Evolutionary conservation across 2,888 invertebrate species (phyloP).

Genomic region (Phoronis australis): DNA sequence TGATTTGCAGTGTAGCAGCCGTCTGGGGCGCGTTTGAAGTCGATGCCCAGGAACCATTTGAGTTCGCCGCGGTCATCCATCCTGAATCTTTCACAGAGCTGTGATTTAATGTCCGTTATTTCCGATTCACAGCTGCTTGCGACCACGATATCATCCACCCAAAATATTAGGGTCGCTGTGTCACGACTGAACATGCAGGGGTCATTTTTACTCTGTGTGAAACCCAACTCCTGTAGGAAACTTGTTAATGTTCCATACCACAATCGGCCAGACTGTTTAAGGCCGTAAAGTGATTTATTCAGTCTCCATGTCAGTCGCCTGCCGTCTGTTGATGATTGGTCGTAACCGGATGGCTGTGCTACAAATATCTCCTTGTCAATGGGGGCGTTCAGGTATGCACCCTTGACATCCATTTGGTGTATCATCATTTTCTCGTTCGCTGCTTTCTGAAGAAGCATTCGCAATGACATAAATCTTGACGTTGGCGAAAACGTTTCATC

Average conservation of each 20-base stretch:
- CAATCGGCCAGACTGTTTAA: conserved; percentile 18
- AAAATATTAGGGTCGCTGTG: conserved; percentile 3
- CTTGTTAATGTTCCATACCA: conserved; percentile 14
- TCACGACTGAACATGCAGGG: conserved; percentile 7
- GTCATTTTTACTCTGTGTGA: conserved; percentile 6
- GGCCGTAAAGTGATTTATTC: conserved; percentile 17
- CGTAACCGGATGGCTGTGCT: conserved; percentile 16
- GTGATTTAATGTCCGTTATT: conserved; percentile 1
- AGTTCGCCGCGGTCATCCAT: conserved; percentile 15
- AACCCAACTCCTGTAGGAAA: conserved; percentile 8
- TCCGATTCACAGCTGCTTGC: background rate
- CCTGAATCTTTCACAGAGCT: conserved; percentile 6
- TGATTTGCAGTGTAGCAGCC: conserved; percentile 4
- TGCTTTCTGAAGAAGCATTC: conserved; percentile 16
- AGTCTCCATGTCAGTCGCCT: conserved; percentile 11
- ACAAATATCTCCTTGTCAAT: conserved; percentile 19
- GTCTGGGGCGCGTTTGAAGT: conserved; percentile 4
- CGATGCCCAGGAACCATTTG: conserved; percentile 11
- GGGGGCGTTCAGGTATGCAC: conserved; percentile 16
- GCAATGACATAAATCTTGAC: conserved; percentile 13
- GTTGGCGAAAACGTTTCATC: conserved; percentile 22
- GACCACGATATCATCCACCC: conserved; percentile 8
- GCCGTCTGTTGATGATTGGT: background rate
- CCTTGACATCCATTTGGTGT: conserved; percentile 19
- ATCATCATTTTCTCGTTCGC: conserved; percentile 12